phyloP scores from a whole-genome alignment of 2,888 invertebrate species.

The Ashinkailepas kermadecensis region DNA sequence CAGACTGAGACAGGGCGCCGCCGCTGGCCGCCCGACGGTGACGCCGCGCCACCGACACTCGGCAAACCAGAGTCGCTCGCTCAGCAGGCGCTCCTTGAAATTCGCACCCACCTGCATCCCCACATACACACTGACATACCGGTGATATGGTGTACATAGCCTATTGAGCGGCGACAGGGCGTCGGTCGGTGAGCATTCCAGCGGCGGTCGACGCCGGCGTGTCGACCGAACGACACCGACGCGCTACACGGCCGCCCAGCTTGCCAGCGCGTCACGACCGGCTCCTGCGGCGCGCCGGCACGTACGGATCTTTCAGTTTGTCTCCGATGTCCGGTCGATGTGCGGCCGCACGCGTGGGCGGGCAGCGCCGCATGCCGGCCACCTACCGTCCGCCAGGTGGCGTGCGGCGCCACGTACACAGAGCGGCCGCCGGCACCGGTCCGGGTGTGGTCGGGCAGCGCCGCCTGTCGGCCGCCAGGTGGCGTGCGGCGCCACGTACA shows the following conservation, averaged over 20 bases:
- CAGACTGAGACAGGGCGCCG: background rate
- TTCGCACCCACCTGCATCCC: too few species aligned
- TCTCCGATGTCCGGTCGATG: background rate
- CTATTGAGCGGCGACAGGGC: background rate
- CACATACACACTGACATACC: too few species aligned
- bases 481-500: background rate
- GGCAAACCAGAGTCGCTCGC: background rate
- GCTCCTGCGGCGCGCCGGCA: background rate
- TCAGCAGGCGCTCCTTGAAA: background rate
- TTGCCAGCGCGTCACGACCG: background rate
- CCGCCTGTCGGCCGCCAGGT: background rate
- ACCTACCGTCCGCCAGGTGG: background rate
- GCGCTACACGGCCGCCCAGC: background rate
- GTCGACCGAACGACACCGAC: background rate
- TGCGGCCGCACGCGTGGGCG: too few species aligned
- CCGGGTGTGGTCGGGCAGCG: background rate
- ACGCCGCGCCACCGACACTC: background rate
- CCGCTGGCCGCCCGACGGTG: background rate
- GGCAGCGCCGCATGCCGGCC: background rate
- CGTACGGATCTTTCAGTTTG: slow-evolving; percentile 6
- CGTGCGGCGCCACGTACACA: background rate
- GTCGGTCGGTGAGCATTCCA: background rate
- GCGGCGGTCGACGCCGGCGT: background rate
- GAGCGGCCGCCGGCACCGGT: too few species aligned
- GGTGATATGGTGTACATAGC: slow-evolving; percentile 9